Evolutionary conservation across 2,888 invertebrate genomes (phyloP).

Genomic region (Euproctis similis): DNA sequence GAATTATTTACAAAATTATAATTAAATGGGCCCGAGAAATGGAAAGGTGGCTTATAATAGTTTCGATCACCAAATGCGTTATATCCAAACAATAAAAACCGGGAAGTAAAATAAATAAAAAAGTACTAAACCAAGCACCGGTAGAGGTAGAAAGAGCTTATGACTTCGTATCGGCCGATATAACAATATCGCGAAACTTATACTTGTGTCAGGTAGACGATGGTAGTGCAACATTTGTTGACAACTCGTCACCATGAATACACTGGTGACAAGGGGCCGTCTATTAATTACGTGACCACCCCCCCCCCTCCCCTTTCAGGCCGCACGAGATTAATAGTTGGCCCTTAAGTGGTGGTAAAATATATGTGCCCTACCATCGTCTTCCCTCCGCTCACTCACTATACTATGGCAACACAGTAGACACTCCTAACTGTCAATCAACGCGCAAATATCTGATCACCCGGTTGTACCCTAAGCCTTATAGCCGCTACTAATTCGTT

Average conservation of each 20-base stretch:
- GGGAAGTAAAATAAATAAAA: conserved; percentile 21
- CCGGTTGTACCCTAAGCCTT: conserved; percentile 35
- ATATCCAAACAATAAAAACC: conserved; percentile 1
- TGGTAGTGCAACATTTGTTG: neutral
- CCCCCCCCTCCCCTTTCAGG: no score
- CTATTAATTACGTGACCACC: no score
- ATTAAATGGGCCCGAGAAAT: no score
- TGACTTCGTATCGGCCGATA: conserved; percentile 22
- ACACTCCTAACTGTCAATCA: conserved; percentile 29
- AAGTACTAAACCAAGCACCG: conserved; percentile 61
- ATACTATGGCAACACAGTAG: conserved; percentile 58
- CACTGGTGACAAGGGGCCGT: no score
- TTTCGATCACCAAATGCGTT: conserved; percentile 5
- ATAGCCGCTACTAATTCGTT: conserved; percentile 31
- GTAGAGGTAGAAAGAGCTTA: conserved; percentile 55
- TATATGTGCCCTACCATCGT: conserved; percentile 7
- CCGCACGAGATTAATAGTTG: no score
- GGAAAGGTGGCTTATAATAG: no score
- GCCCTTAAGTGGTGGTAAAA: no score
- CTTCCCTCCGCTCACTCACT: conserved; percentile 12
- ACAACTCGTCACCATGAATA: no score
- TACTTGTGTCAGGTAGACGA: conserved; percentile 5
- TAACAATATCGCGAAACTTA: conserved; percentile 4
- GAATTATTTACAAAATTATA: no score
- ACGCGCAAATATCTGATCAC: conserved; percentile 32